Evolutionary conservation across 2,888 invertebrate species (phyloP).

Genomic region (Hydrotaea cyrtoneurina): DNA sequence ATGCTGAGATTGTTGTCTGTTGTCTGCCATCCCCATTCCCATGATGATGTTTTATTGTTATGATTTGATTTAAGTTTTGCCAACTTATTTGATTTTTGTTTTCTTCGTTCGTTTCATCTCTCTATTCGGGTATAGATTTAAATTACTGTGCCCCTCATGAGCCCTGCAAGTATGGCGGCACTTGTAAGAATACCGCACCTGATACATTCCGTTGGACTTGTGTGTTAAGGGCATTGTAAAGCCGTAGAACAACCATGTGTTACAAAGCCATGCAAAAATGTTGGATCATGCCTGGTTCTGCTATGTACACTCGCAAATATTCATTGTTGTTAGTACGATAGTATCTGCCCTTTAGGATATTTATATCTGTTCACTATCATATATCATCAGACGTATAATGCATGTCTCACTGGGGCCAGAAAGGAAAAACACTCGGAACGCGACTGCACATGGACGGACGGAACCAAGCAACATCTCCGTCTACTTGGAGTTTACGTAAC

Average conservation of each 20-base stretch:
- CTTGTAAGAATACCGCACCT: slow-evolving; percentile 96
- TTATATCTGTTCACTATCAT: background rate
- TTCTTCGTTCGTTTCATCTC: no score
- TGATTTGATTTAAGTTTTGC: slow-evolving; percentile 44
- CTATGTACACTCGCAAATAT: slow-evolving; percentile 71
- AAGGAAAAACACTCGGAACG: no score
- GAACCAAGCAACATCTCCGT: no score
- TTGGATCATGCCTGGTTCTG: slow-evolving; percentile 86
- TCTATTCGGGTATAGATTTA: slow-evolving; percentile 84
- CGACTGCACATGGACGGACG: no score
- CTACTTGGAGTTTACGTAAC: no score
- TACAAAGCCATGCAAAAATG: slow-evolving; percentile 92
- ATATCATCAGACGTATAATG: no score
- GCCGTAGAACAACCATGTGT: slow-evolving; percentile 97
- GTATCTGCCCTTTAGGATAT: background rate
- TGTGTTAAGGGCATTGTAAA: slow-evolving; percentile 92
- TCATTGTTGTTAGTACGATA: no score
- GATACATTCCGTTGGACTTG: slow-evolving; percentile 96
- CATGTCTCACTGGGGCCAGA: no score
- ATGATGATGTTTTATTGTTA: background rate
- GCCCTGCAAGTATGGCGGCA: slow-evolving; percentile 95
- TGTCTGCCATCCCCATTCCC: no score
- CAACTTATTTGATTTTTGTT: background rate
- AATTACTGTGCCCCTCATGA: slow-evolving; percentile 98
- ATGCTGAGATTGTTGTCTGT: no score